A percentile compares a stretch with the other conserved stretches of the same genome.
Evolutionary conservation across 2,888 invertebrate species (phyloP).

Genomic region (Scrobipalpa costella): DNA sequence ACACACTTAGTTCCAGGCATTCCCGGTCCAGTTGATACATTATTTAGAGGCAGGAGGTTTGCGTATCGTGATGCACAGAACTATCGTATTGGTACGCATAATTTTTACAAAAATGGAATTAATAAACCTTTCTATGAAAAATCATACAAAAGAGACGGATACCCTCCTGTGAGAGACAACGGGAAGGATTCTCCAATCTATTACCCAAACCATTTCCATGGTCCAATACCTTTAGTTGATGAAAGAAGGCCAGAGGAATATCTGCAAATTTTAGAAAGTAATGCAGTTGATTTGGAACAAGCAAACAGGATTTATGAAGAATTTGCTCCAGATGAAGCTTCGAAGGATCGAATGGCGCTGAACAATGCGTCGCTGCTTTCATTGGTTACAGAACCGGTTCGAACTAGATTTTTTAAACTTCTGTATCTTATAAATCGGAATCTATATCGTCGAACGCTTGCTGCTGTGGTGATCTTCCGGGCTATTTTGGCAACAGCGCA

Average conservation of each 20-base stretch:
- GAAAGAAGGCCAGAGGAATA: constrained; percentile 46
- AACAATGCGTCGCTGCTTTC: constrained; percentile 57
- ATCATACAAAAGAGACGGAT: constrained; percentile 70
- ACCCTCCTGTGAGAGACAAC: constrained; percentile 86
- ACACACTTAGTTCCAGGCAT: constrained; percentile 66
- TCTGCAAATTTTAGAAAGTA: constrained; percentile 44
- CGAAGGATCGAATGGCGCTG: constrained; percentile 57
- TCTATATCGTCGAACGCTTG: background rate
- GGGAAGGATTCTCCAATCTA: constrained; percentile 95
- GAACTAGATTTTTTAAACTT: constrained; percentile 6
- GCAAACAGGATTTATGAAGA: constrained; percentile 85
- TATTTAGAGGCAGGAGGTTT: constrained; percentile 54
- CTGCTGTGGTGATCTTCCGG: background rate
- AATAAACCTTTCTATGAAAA: constrained; percentile 55
- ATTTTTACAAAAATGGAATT: constrained; percentile 55
- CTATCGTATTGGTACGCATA: constrained; percentile 54
- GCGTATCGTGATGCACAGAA: constrained; percentile 58
- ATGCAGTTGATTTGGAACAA: constrained; percentile 75
- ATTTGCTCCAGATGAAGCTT: constrained; percentile 63
- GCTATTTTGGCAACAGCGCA: constrained; percentile 10
- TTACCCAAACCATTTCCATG: constrained; percentile 95
- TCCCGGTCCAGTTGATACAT: constrained; percentile 54
- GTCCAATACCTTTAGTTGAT: constrained; percentile 85
- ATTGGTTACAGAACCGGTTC: background rate
- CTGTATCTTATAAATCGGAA: constrained; percentile 7